Evolutionary conservation across 2,797 vertebrate species (phyloP), one percentile per base, ranked within the genome.

Genomic region (Microctenopoma steveboyesi): DNA sequence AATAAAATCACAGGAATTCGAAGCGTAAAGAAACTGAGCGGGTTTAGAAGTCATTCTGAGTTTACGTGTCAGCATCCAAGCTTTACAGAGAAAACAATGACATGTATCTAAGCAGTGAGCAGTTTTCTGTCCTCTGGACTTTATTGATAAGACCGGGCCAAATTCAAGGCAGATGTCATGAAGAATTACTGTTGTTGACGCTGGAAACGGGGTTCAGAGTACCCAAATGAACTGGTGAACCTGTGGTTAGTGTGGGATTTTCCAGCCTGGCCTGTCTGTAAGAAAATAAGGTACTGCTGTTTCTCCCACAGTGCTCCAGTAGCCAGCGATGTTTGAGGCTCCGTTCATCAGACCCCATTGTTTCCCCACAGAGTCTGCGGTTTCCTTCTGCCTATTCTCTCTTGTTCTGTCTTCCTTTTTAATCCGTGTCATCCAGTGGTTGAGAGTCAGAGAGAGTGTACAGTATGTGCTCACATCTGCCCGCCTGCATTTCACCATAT

Each of bases 361-460:
- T 89, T 85, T 74, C 61, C 70, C 69, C 68, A 46, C 43, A 8
- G 63, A 78, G 86, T 87, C 89, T 92, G 92, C 69, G 88, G 91
- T 90, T 69, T 83, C 61, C 30, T 43, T 64, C 69, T 11, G 58
- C 61, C 68, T 63, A 2, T 52, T 79, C 65, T 77, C 76, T 77
- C 79, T 79, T 82, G 80, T 79, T 83, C 89, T 65, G 71, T 78
- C 74, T 84, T 79, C 78, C 55, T 13, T 76, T 86, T 77, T 33
- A 67, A 42, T 42, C 62, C 73, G 5, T 82, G 85, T 91, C 90
- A 84, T 84, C 59, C 79, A 82, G 7, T 84, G 88, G 86, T 86
- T 46, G 42, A 69, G 67, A 71, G 70, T 83, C 61, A 71, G 74
- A 14, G 53, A 68, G 70, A 76, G 82, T 78, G 74, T 73, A 73